Percentiles rank a stretch among this genome's conserved stretches.
phyloP scores from a whole-genome alignment of 2,113 vertebrate species.

The Axis porcinus region DNA sequence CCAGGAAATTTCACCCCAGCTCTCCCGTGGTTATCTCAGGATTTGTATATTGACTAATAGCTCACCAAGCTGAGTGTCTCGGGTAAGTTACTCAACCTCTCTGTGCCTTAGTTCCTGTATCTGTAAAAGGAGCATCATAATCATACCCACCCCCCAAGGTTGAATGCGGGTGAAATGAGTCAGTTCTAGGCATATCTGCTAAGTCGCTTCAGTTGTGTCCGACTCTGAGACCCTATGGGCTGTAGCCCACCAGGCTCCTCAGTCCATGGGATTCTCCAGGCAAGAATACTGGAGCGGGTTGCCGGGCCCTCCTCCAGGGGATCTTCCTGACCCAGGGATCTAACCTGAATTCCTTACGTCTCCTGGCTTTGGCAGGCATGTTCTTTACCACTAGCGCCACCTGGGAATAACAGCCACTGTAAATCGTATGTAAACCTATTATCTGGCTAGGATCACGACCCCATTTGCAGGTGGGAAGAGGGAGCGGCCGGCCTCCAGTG shows the following conservation, averaged over 20 bases:
- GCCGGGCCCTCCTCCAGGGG: not conserved
- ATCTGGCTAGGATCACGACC: fast-evolving
- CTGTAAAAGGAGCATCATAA: not conserved
- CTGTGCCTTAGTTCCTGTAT: not conserved
- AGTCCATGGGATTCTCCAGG: not conserved
- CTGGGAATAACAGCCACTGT: not conserved
- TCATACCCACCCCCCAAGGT: fast-evolving
- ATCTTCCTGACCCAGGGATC: not conserved
- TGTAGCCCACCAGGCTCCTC: not conserved
- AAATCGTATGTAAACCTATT: fast-evolving
- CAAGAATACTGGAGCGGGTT: not conserved
- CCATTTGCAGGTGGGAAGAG: not conserved
- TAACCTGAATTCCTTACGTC: not conserved
- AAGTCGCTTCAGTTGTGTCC: not conserved
- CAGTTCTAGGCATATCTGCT: not conserved
- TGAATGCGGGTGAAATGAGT: not conserved
- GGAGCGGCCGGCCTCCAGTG: not conserved
- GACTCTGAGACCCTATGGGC: not conserved
- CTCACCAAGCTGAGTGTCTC: not conserved
- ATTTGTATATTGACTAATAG: not conserved
- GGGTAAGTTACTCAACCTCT: not conserved
- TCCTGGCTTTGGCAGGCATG: not conserved
- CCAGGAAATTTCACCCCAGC: not conserved
- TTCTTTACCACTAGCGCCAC: not conserved
- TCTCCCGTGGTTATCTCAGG: not conserved